phyloP scores from a whole-genome alignment of 2,797 vertebrate genomes.

The Chelidonichthys spinosus region DNA sequence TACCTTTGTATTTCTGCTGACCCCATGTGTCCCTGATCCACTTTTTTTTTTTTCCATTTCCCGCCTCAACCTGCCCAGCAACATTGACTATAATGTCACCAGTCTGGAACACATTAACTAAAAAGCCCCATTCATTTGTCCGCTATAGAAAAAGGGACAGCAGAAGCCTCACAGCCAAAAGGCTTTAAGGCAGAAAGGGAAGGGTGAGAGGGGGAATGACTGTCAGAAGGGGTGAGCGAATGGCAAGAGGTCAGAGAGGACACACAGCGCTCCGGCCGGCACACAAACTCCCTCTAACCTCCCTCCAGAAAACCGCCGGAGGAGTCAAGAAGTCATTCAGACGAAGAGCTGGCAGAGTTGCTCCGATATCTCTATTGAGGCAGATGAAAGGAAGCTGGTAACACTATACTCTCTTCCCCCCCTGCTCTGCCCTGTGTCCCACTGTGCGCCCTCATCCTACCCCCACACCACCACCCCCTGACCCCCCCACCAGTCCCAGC shows the following conservation, averaged over 20 bases:
- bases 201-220: background rate
- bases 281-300: constrained; percentile 46
- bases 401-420: constrained; percentile 52
- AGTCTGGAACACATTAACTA: constrained; percentile 79
- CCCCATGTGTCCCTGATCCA: constrained; percentile 54
- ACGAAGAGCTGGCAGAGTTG: constrained; percentile 15
- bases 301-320: constrained; percentile 42
- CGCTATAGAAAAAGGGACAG: constrained; percentile 49
- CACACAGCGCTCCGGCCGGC: constrained; percentile 17
- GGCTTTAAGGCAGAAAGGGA: constrained; percentile 45
- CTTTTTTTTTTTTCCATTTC: constrained; percentile 42
- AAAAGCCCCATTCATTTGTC: constrained; percentile 65
- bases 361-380: constrained; percentile 63
- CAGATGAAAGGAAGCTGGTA: constrained; percentile 75
- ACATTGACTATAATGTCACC: constrained; percentile 53
- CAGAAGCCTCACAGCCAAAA: constrained; percentile 61
- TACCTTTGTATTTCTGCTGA: constrained; percentile 76
- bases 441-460: constrained; percentile 41
- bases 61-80: constrained; percentile 36
- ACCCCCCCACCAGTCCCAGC: constrained; percentile 42
- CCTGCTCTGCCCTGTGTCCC: constrained; percentile 18
- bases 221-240: constrained; percentile 49
- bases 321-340: constrained; percentile 67
- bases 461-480: background rate
- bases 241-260: constrained; percentile 76